Evolutionary conservation across 2,888 invertebrate genomes (phyloP).

Genomic region (Heteropelma amictum): DNA sequence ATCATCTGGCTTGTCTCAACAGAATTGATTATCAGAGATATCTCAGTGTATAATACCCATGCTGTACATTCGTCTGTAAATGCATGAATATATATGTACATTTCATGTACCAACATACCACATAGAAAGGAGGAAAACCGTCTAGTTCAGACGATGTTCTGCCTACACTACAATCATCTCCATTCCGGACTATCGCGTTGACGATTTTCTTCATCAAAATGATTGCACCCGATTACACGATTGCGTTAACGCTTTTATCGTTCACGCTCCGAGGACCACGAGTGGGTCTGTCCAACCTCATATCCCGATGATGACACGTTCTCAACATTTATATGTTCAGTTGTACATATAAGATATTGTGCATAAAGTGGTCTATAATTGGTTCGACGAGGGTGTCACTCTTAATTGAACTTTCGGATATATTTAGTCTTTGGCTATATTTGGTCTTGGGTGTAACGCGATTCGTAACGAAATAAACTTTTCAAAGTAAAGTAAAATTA

Average conservation of each 20-base stretch:
- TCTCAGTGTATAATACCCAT: conserved; percentile 31
- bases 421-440: no score
- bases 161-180: conserved; percentile 76
- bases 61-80: background rate
- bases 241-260: conserved; percentile 72
- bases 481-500: background rate
- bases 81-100: conserved; percentile 48
- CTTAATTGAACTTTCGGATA: no score
- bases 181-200: conserved; percentile 73
- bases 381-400: background rate
- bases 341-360: background rate
- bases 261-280: conserved; percentile 55
- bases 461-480: background rate
- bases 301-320: conserved; percentile 33
- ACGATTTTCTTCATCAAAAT: conserved; percentile 75
- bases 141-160: conserved; percentile 69
- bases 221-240: conserved; percentile 75
- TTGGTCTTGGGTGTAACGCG: background rate
- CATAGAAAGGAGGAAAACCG: conserved; percentile 55
- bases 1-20: conserved; percentile 17
- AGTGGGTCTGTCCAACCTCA: conserved; percentile 7
- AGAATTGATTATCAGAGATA: conserved; percentile 66
- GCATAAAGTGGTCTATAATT: background rate
- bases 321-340: background rate
- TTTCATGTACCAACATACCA: conserved; percentile 15